Base-by-base conservation (phyloP, 2,888 invertebrate genomes). In the Blomia tropicalis region DNA sequence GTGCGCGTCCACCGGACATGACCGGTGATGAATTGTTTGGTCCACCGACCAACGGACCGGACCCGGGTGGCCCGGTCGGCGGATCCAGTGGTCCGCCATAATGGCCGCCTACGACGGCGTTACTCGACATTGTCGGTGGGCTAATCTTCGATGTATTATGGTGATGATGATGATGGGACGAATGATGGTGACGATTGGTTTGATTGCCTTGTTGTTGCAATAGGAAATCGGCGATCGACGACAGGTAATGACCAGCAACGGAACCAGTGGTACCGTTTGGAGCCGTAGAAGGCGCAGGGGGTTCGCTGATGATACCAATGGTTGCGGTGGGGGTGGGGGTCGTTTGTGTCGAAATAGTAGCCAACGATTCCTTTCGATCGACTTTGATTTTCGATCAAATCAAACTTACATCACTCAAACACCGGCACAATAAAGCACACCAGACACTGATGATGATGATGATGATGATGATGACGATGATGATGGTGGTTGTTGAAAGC, bases 31-130 rank as follows among this genome's bases (percentile, higher is more conserved):
- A 80, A 61, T 85, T 84, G 73, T 86, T 86, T 69, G 64, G 66
- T 54, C 84, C 83, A 75, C 85, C 85, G 68, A 85, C 83, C 84
- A 87, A 85, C 19, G 56, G 56, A 19, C 29, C 29, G 14, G 22
- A 5, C 5, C 7, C n/a, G 5, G 19, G 11, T 31, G 32, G 17
- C n/a, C 11, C 30, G 4, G 19, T 25, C 4, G 25, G 22, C n/a
- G 17, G n/a, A 56, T 36, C 56, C 17, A 56, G 56, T 30, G 56
- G 56, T 27, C 32, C 29, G 19, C 56, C 56, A 25, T 56, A 56
- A 25, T 56, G 56, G 17, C 56, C 56, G 56, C 56, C 56, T 14
- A 56, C 56, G 31, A 56, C 27, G 29, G 56, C 56, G 31, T 56
- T 56, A n/a, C 29, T 36, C 23, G 56, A 56, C 56, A 56, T 56